Conservation (phyloP, 2,888 invertebrate genomes). For the Phalangium opilio region DNA sequence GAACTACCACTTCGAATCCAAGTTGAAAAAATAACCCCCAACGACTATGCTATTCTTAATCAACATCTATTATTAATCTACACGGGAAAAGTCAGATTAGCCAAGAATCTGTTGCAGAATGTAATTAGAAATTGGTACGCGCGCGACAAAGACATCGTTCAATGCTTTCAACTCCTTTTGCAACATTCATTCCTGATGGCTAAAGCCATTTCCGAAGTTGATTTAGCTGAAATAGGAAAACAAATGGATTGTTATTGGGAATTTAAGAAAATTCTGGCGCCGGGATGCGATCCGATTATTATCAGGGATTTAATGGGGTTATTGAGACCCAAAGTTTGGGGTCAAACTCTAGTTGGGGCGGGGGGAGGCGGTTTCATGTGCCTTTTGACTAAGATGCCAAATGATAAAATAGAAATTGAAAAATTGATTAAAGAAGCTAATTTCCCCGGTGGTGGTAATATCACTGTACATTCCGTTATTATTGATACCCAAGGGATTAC, state of each 20-base stretch:
- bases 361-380: conserved; percentile 22
- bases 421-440: too few species aligned
- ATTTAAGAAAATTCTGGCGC: conserved; percentile 33
- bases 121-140: conserved; percentile 35
- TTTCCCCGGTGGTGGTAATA: too few species aligned
- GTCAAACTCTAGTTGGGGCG: conserved; percentile 19
- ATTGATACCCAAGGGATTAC: too few species aligned
- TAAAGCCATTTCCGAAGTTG: conserved; percentile 27
- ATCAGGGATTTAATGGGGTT: conserved; percentile 22
- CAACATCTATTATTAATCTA: conserved; percentile 35
- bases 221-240: conserved; percentile 27
- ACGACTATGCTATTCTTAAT: conserved; percentile 27
- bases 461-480: too few species aligned
- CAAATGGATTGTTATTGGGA: conserved; percentile 31
- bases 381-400: conserved; percentile 13
- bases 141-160: conserved; percentile 30
- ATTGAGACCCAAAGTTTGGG: conserved; percentile 10
- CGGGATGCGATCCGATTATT: conserved; percentile 32
- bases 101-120: conserved; percentile 38
- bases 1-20: conserved; percentile 29
- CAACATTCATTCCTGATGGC: conserved; percentile 28
- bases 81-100: conserved; percentile 36
- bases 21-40: conserved; percentile 25
- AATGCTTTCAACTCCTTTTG: conserved; percentile 29
- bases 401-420: background rate